Percentiles rank a stretch among this genome's conserved stretches.
These are phyloP conservation scores for Hyposoter didymator DNA, from an alignment of 2,888 invertebrate species.

Conservation along the genomic window DNA sequence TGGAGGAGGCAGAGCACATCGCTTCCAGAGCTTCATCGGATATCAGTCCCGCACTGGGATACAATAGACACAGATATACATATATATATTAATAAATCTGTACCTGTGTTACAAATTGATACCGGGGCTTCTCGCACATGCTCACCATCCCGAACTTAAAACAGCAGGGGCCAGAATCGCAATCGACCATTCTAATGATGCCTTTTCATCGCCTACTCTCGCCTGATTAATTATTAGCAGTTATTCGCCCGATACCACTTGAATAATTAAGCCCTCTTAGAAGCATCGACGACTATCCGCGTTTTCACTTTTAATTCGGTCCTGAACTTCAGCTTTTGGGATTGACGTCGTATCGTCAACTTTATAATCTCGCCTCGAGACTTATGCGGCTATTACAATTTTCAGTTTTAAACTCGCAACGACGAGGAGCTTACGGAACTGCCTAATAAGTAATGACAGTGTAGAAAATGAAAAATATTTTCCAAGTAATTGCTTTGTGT, in stretches of 20 bases:
- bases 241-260: background rate
- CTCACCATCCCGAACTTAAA: background rate
- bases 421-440: background rate
- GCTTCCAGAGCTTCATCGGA: slow-evolving; percentile 72
- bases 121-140: background rate
- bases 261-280: background rate
- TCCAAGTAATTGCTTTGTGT: background rate
- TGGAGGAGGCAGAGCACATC: slow-evolving; percentile 33
- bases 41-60: slow-evolving; percentile 37
- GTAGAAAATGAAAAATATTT: background rate
- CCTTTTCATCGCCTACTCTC: background rate
- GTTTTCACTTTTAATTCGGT: background rate
- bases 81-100: slow-evolving; percentile 1
- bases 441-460: background rate
- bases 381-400: background rate
- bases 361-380: background rate
- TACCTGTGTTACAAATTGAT: background rate
- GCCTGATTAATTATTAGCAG: background rate
- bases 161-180: background rate
- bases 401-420: background rate
- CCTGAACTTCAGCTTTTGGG: background rate
- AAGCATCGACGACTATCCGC: no score
- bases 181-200: background rate
- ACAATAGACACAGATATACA: slow-evolving; percentile 36
- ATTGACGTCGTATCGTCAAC: background rate